Base-by-base conservation (phyloP, 35 echinoderm and acorn worm species). In the Eucidaris tribuloides region DNA sequence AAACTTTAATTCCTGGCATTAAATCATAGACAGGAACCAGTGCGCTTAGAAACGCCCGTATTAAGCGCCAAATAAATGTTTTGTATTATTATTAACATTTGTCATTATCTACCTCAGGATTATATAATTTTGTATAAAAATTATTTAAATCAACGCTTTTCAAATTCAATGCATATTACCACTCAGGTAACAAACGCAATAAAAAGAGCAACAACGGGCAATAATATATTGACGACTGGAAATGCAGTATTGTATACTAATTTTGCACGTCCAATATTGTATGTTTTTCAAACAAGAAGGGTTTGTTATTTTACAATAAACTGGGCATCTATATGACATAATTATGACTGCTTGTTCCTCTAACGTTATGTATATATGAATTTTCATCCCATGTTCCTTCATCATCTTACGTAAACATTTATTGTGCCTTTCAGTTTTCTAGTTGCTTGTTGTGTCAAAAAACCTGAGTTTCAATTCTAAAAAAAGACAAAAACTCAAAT, bases 301-400 rank as follows among this genome's bases (percentile, higher is more conserved):
- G 9, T n/a, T n/a, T 54, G 9, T n/a, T 13, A 9, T 9, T 54
- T 66, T 9, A 17, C 11, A 9, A 9, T 9, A 9, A 66, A 17
- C 62, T 9, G 30, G 27, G 7, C 15, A 66, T 19, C 7, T 17
- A 17, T 28, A 7, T 3, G 25, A 37, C 22, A 31, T 72, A 38
- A 72, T 38, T 72, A 71, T 37, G 13, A 59, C 91, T 84, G 3
- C n/a, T n/a, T n/a, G n/a, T n/a, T n/a, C n/a, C n/a, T n/a, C n/a
- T n/a, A n/a, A n/a, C n/a, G n/a, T n/a, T n/a, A n/a, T n/a, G n/a
- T n/a, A n/a, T n/a, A n/a, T n/a, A n/a, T n/a, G n/a, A n/a, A n/a
- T n/a, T n/a, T n/a, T n/a, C n/a, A n/a, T n/a, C n/a, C n/a, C n/a
- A n/a, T n/a, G n/a, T n/a, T n/a, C n/a, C n/a, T n/a, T n/a, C n/a